Evolutionary conservation across 2,113 vertebrate species (phyloP).

Genomic region (Microtus oregoni): DNA sequence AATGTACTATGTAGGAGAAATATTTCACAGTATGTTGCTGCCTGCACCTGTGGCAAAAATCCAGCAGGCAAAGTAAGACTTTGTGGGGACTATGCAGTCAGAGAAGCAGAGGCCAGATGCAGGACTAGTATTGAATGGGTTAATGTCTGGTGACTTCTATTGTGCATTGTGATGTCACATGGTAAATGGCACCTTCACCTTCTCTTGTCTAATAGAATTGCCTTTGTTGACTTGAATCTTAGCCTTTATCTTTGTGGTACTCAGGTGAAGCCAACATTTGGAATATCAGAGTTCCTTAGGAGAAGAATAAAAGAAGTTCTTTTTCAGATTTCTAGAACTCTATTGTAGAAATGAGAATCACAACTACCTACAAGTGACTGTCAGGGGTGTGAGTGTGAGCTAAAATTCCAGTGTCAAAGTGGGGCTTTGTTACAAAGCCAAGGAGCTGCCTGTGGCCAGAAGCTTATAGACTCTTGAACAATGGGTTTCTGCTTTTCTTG

Average conservation of each 20-base stretch:
- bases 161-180: background rate
- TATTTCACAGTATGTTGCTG: conserved; percentile 63
- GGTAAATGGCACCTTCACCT: conserved; percentile 8
- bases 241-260: conserved; percentile 32
- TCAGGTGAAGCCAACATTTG: conserved; percentile 48
- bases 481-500: conserved; percentile 46
- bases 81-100: background rate
- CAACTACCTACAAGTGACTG: conserved; percentile 25
- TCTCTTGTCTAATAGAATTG: conserved; percentile 17
- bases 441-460: conserved; percentile 7
- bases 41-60: conserved; percentile 38
- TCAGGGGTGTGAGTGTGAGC: background rate
- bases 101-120: background rate
- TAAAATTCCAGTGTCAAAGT: background rate
- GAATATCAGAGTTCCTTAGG: background rate
- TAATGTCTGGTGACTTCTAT: conserved; percentile 4
- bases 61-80: background rate
- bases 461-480: conserved; percentile 67
- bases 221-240: conserved; percentile 11
- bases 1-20: conserved; percentile 58
- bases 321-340: conserved; percentile 49
- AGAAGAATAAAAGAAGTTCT: conserved; percentile 47
- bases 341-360: conserved; percentile 37
- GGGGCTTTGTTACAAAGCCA: background rate
- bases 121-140: background rate